Conservation (phyloP, 2,113 vertebrate genomes). For the Xiphophorus couchianus region DNA sequence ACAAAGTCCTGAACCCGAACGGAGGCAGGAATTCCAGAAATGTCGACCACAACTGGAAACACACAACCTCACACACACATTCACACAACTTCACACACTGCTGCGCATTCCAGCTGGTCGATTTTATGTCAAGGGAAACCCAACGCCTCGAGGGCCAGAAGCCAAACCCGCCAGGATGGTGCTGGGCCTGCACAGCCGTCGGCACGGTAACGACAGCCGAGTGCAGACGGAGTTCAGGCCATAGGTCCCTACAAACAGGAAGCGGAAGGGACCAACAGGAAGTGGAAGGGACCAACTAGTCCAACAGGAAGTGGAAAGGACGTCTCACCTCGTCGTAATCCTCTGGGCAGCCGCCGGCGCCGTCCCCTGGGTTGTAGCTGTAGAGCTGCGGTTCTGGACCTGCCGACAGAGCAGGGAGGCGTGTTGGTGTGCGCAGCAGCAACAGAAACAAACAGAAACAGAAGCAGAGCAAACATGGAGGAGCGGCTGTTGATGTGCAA, state of each 20-base stretch:
- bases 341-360: conserved; percentile 83
- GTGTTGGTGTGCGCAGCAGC: conserved; percentile 44
- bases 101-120: conserved; percentile 58
- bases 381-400: conserved; percentile 87
- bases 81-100: background rate
- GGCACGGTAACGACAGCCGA: conserved; percentile 71
- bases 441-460: conserved; percentile 38
- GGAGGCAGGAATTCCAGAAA: conserved; percentile 71
- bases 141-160: conserved; percentile 50
- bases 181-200: conserved; percentile 54
- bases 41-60: conserved; percentile 67
- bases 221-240: conserved; percentile 68
- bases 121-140: conserved; percentile 62
- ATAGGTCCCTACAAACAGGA: conserved; percentile 21
- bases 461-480: conserved; percentile 35
- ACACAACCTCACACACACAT: conserved; percentile 34
- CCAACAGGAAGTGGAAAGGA: conserved; percentile 1
- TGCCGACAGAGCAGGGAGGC: conserved; percentile 53
- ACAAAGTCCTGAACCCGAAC: conserved; percentile 49
- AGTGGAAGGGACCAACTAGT: too few relatives aligned
- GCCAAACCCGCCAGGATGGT: conserved; percentile 51
- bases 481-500: background rate
- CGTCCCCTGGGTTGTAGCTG: conserved; percentile 83
- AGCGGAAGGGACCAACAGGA: conserved; percentile 4
- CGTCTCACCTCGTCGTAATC: conserved; percentile 92